phyloP scores from a whole-genome alignment of 1,140 invertebrate species.

The Pseudomyrmex cubaensis region DNA sequence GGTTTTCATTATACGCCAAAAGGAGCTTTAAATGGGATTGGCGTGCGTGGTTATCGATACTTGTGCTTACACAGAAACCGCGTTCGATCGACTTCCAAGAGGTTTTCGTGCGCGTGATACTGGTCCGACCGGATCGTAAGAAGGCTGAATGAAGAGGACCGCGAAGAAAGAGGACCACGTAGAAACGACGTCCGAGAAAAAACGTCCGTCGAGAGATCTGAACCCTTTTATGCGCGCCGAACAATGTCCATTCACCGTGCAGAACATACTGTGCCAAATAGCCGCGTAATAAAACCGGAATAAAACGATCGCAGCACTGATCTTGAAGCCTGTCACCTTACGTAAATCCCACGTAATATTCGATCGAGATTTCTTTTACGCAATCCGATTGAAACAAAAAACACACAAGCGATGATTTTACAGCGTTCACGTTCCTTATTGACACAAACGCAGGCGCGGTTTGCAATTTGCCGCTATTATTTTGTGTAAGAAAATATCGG shows the following conservation, averaged over 20 bases:
- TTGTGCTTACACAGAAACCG: conserved; percentile 28
- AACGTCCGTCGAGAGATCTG: conserved; percentile 4
- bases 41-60: conserved; percentile 62
- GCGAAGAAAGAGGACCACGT: conserved; percentile 62
- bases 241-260: conserved; percentile 67
- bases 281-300: conserved; percentile 52
- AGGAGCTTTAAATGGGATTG: conserved; percentile 9
- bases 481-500: too few species aligned
- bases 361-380: conserved; percentile 9
- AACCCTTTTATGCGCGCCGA: conserved; percentile 49
- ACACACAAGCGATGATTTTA: background rate
- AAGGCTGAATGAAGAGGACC: conserved; percentile 73
- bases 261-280: conserved; percentile 48
- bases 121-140: conserved; percentile 73
- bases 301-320: conserved; percentile 24
- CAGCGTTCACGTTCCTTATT: too few species aligned
- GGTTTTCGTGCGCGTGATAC: conserved; percentile 67
- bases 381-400: conserved; percentile 23
- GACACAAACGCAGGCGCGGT: background rate
- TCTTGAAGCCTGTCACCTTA: background rate
- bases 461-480: too few species aligned
- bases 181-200: conserved; percentile 55
- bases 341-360: conserved; percentile 11
- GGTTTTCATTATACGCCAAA: conserved; percentile 5
- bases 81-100: conserved; percentile 71